Percentiles rank a stretch among this genome's conserved stretches.
These are phyloP conservation scores for Laupala kohalensis DNA, from an alignment of 1,140 invertebrate genomes.

Conservation along the genomic window DNA sequence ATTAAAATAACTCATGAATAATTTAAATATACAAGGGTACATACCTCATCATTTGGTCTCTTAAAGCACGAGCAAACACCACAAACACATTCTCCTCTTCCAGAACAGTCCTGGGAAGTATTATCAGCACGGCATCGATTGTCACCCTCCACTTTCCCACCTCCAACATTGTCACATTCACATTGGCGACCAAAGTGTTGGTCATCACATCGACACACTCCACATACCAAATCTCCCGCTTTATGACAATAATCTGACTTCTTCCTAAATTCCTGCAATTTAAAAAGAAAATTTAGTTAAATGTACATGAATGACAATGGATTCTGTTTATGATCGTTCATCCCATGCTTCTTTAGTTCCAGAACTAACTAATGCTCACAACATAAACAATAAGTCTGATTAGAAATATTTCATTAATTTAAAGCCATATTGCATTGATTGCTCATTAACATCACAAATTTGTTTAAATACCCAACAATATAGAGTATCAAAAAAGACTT, in stretches of 20 bases:
- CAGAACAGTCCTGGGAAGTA: constrained; percentile 55
- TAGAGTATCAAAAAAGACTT: no score
- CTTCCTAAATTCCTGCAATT: constrained; percentile 26
- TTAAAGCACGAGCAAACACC: constrained; percentile 63
- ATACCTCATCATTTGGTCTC: constrained; percentile 39
- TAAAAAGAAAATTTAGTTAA: neutral
- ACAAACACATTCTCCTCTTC: constrained; percentile 65
- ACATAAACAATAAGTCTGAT: neutral
- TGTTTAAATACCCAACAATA: no score
- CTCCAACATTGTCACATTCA: constrained; percentile 52
- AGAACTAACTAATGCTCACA: no score
- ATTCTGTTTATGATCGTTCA: no score
- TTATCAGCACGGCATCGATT: constrained; percentile 61
- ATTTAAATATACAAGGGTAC: neutral
- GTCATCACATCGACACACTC: constrained; percentile 71
- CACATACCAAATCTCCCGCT: constrained; percentile 64
- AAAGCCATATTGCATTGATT: no score
- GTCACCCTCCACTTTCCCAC: constrained; percentile 18
- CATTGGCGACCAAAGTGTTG: constrained; percentile 71
- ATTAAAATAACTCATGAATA: neutral
- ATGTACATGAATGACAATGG: neutral
- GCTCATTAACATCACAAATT: neutral
- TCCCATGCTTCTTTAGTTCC: no score
- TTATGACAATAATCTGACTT: constrained; percentile 45
- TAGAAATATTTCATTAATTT: neutral